Base-by-base conservation (phyloP, 2,888 invertebrate species). In the Dusona sp. region DNA sequence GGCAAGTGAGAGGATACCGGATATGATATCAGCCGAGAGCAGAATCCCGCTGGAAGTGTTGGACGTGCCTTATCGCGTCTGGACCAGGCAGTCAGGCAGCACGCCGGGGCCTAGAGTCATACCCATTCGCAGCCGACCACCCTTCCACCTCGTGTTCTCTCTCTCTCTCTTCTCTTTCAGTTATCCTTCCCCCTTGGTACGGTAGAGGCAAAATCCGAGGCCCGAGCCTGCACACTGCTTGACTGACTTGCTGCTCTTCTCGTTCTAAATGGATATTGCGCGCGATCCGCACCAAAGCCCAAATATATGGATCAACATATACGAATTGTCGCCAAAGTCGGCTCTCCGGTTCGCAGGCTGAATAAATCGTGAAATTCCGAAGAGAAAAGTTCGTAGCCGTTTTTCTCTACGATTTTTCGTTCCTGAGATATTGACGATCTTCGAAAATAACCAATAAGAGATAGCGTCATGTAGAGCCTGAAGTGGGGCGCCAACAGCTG, bases 31-130 rank as follows among this genome's bases (percentile, higher is more conserved):
- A 93, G 93, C 92, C 89, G 90, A 87, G 91, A 92, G 91, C 93
- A 92, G 92, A 90, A 92, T 92, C 91, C 91, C 89, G 88, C 87
- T 92, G 92, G 90, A 93, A 93, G 93, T 92, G 93, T 93, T 90
- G 93, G 93, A 93, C 93, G 93, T 93, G 93, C 92, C 93, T 93
- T 93, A 93, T 93, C 93, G 93, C 92, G 91, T 91, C 90, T 92
- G 92, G 91, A 90, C 93, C 93, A 93, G 93, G 92, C 93, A 92
- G 90, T 90, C 91, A 87, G 87, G 83, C 81, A 83, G 88, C 85
- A 83, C 78, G 82, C 81, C 74, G 74, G 65, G 74, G 77, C 83
- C 83, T 65, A 67, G 83, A 83, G 75, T 70, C 79, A 72, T 61
- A 61, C 61, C 83, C 70, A 73, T 67, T 74, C 85, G 61, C 61